Conservation (phyloP, 2,888 invertebrate genomes). For the Frankliniella intonsa region DNA sequence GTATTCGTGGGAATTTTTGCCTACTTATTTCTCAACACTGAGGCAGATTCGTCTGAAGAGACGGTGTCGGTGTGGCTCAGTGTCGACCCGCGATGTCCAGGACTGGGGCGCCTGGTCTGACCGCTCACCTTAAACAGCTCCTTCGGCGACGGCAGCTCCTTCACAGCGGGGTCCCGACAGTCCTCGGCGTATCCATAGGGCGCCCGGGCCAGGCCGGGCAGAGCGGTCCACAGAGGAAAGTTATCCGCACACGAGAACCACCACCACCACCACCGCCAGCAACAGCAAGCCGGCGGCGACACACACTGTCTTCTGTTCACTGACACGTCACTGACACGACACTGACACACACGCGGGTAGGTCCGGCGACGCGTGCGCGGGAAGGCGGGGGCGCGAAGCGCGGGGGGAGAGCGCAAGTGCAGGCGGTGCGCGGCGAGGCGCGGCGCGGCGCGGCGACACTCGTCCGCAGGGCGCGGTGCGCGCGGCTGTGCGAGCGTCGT, state of each 20-base stretch:
- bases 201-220: neutral
- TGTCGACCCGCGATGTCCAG: too few relatives aligned
- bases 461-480: neutral
- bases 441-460: neutral
- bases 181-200: neutral
- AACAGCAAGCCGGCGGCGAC: neutral
- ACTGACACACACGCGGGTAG: neutral
- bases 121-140: neutral
- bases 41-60: too few relatives aligned
- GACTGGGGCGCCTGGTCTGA: neutral
- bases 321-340: neutral
- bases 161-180: neutral
- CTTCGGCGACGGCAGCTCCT: neutral
- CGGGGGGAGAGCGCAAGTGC: neutral
- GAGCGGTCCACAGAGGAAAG: neutral
- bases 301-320: neutral
- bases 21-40: too few relatives aligned
- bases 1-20: too few relatives aligned
- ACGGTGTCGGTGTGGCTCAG: too few relatives aligned
- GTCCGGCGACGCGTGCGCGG: neutral
- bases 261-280: neutral
- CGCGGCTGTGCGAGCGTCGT: too few relatives aligned
- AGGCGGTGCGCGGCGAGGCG: neutral
- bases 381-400: neutral
- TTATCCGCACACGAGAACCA: neutral